A percentile compares a stretch with the other conserved stretches of the same genome.
Conservation (phyloP, 2,113 vertebrate genomes). For the Onychostruthus taczanowskii region DNA sequence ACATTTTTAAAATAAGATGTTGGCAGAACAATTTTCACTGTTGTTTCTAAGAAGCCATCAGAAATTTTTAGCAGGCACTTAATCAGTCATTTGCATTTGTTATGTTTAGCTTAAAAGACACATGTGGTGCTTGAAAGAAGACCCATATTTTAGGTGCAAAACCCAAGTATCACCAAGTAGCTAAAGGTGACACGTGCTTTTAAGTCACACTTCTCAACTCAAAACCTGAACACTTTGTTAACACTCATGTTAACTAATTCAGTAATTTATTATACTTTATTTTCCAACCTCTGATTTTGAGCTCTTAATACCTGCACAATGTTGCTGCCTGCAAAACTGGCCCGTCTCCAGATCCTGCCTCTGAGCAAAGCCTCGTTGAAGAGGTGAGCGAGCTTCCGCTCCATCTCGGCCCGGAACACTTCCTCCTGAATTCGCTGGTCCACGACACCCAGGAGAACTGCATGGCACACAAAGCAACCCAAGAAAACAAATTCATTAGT, state of each 20-base stretch:
- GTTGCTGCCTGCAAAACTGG: slow-evolving; percentile 84
- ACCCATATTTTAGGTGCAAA: not conserved
- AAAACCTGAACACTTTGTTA: not conserved
- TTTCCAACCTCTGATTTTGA: not conserved
- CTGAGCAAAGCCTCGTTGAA: slow-evolving; percentile 81
- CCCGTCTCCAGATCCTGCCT: slow-evolving; percentile 83
- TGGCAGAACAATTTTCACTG: not conserved
- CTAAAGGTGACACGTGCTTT: accelerated
- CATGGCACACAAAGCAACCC: not conserved
- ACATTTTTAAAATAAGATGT: not conserved
- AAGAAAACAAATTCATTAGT: not conserved
- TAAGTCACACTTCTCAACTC: not conserved
- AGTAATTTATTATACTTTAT: not conserved
- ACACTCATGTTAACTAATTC: not conserved
- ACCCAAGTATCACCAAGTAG: not conserved
- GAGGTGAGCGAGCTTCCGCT: slow-evolving; percentile 87
- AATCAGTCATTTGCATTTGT: not conserved
- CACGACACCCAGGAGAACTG: slow-evolving; percentile 85
- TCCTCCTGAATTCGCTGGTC: slow-evolving; percentile 84
- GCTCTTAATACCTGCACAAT: slow-evolving; percentile 84
- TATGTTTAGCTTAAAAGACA: not conserved
- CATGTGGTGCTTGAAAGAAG: not conserved
- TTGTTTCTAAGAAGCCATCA: not conserved
- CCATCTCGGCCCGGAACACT: slow-evolving; percentile 90
- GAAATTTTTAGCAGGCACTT: not conserved